phyloP scores from a whole-genome alignment of 2,888 invertebrate genomes.

The Adelognathus sp. region DNA sequence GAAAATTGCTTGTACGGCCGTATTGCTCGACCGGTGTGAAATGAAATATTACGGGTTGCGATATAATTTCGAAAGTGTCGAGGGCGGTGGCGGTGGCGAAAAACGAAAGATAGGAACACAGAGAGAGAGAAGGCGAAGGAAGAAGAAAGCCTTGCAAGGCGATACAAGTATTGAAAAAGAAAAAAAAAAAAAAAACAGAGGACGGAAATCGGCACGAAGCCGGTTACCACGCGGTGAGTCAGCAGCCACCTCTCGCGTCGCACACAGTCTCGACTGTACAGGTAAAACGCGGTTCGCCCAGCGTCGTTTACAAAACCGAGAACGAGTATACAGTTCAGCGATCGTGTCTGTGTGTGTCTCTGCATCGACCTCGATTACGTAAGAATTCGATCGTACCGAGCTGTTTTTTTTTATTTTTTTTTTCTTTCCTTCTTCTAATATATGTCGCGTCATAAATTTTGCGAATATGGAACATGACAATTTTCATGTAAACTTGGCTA shows the following conservation, averaged over 20 bases:
- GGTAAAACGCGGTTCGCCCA: conserved; percentile 13
- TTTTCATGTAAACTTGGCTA: not conserved
- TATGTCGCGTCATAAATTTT: not conserved
- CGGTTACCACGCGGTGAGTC: conserved; percentile 49
- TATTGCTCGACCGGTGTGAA: not conserved
- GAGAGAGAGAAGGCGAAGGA: conserved; percentile 29
- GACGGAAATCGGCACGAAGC: conserved; percentile 54
- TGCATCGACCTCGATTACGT: conserved; percentile 24
- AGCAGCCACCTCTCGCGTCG: conserved; percentile 22
- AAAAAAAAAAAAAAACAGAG: no score
- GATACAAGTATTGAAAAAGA: conserved; percentile 30
- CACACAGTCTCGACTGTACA: not conserved
- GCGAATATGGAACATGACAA: not conserved
- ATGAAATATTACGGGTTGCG: conserved; percentile 9
- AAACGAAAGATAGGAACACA: conserved; percentile 11
- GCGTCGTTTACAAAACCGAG: conserved; percentile 55
- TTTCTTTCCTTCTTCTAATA: not conserved
- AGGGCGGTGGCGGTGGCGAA: not conserved
- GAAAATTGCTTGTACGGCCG: not conserved
- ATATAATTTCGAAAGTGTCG: conserved; percentile 8
- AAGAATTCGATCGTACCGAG: conserved; percentile 26
- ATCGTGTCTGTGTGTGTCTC: conserved; percentile 12
- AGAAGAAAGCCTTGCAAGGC: conserved; percentile 41
- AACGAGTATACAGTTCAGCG: conserved; percentile 32
- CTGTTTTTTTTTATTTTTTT: not conserved